Percentiles rank a stretch among this genome's conserved stretches.
Conservation (phyloP, 2,888 invertebrate species). For the Tenthredo scrophulariae region DNA sequence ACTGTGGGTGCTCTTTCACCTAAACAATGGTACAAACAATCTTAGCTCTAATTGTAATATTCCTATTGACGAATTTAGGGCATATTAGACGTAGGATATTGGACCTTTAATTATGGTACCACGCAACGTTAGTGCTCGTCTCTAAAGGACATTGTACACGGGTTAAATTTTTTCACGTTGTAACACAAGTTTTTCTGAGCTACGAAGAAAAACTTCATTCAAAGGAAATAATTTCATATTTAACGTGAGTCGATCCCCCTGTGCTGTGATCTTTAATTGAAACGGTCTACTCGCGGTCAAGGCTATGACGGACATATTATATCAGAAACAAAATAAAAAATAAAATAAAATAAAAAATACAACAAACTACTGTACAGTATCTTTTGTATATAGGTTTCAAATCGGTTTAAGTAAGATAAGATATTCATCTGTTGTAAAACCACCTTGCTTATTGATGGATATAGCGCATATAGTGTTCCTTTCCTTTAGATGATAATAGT, state of each 20-base stretch:
- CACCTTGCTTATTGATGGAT: constrained; percentile 71
- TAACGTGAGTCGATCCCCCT: constrained; percentile 56
- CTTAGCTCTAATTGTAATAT: constrained; percentile 76
- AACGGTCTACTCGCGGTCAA: constrained; percentile 68
- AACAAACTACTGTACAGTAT: constrained; percentile 49
- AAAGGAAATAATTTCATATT: constrained; percentile 14
- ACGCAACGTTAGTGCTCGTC: constrained; percentile 56
- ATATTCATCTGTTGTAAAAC: constrained; percentile 69
- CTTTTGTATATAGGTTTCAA: constrained; percentile 71
- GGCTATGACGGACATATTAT: constrained; percentile 69
- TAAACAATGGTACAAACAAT: constrained; percentile 77
- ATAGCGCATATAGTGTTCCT: constrained; percentile 72
- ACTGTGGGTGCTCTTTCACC: constrained; percentile 72
- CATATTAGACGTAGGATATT: constrained; percentile 63
- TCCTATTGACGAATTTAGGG: constrained; percentile 71
- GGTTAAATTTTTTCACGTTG: constrained; percentile 39
- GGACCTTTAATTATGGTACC: constrained; percentile 52
- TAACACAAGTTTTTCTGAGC: neutral
- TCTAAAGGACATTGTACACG: constrained; percentile 67
- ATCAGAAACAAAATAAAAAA: constrained; percentile 55
- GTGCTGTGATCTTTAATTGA: constrained; percentile 65
- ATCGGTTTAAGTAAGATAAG: constrained; percentile 63
- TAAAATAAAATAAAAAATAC: neutral
- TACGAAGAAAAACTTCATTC: neutral
- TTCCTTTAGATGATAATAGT: constrained; percentile 65